A percentile compares a stretch with the other conserved stretches of the same genome.
Conservation (phyloP, 2,888 invertebrate species). For the Stegana nigrithorax region DNA sequence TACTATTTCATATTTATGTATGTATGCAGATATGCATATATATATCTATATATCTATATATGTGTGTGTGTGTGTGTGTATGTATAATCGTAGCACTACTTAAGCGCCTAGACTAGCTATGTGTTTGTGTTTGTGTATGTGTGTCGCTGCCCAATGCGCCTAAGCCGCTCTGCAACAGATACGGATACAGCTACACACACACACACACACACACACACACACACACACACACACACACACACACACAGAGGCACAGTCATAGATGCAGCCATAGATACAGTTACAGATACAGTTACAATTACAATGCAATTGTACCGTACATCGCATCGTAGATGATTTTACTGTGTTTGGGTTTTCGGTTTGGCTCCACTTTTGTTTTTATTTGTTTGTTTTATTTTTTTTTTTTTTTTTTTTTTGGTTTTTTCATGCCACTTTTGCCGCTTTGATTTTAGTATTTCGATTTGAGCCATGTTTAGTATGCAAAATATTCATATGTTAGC, state of each 20-base stretch:
- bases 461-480: constrained; percentile 58
- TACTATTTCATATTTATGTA: constrained; percentile 28
- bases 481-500: constrained; percentile 63
- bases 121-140: constrained; percentile 21
- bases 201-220: no score
- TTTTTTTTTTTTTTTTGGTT: constrained; percentile 27
- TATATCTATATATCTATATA: neutral
- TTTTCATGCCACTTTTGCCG: neutral
- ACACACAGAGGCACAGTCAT: constrained; percentile 15
- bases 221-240: constrained; percentile 19
- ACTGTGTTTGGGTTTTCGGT: no score
- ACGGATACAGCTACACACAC: no score
- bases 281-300: constrained; percentile 31
- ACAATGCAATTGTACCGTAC: constrained; percentile 18
- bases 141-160: constrained; percentile 43
- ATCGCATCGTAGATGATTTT: no score
- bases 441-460: constrained; percentile 21
- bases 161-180: constrained; percentile 55
- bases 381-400: constrained; percentile 15
- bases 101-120: constrained; percentile 9
- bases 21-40: constrained; percentile 15
- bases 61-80: constrained; percentile 21
- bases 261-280: constrained; percentile 1
- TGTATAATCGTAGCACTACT: neutral
- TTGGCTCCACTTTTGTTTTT: constrained; percentile 44